Conservation (phyloP, 1,140 invertebrate species). For the Tribolium castaneum region DNA sequence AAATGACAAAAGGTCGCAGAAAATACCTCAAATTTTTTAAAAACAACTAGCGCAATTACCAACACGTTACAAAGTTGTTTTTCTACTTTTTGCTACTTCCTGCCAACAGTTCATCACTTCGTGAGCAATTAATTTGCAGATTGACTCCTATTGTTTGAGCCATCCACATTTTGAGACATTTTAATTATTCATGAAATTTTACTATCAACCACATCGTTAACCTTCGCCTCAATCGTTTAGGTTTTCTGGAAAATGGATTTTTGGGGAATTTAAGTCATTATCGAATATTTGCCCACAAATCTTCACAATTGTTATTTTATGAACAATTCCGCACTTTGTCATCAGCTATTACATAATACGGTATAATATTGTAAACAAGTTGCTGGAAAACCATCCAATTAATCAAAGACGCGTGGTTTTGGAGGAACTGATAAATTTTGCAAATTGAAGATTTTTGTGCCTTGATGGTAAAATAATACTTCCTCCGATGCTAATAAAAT, state of each 20-base stretch:
- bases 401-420: constrained; percentile 3
- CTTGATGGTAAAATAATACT: neutral
- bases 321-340: neutral
- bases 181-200: neutral
- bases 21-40: neutral
- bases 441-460: neutral
- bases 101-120: too few species aligned
- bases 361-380: constrained; percentile 26
- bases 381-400: constrained; percentile 15
- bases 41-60: neutral
- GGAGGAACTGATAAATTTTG: neutral
- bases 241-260: neutral
- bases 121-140: too few species aligned
- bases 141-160: neutral
- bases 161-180: neutral
- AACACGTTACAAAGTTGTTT: neutral
- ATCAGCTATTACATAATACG: constrained; percentile 3
- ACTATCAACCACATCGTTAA: neutral
- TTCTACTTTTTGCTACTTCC: too few species aligned
- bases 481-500: neutral
- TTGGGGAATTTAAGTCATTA: neutral
- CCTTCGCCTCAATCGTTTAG: neutral
- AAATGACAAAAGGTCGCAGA: constrained; percentile 20
- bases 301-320: neutral
- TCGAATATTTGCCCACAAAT: too few species aligned